phyloP scores from a whole-genome alignment of 2,797 vertebrate species.

The Protosalanx chinensis region DNA sequence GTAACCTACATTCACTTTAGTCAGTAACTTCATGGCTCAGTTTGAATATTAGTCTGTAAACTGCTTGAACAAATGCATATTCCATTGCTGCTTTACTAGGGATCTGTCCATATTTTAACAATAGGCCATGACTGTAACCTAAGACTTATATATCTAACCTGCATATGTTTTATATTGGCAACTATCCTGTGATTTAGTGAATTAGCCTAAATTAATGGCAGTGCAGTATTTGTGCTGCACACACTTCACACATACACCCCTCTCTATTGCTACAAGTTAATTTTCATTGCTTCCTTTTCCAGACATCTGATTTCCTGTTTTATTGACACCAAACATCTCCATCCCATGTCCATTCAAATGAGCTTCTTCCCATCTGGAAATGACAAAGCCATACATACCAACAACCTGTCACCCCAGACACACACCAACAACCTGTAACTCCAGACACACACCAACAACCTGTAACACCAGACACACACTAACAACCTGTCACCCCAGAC shows the following conservation, averaged over 20 bases:
- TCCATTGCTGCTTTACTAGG: constrained; percentile 59
- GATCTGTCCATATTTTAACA: constrained; percentile 62
- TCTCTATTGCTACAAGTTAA: constrained; percentile 73
- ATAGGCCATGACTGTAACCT: constrained; percentile 64
- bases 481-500: constrained; percentile 58
- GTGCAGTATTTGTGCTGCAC: constrained; percentile 76
- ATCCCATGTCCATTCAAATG: constrained; percentile 40
- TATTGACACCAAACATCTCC: constrained; percentile 40
- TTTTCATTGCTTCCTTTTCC: constrained; percentile 65
- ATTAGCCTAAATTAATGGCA: constrained; percentile 72
- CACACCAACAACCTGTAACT: constrained; percentile 60
- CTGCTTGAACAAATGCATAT: constrained; percentile 69
- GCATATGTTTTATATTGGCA: constrained; percentile 74
- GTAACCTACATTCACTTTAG: constrained; percentile 74
- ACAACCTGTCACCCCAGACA: constrained; percentile 58
- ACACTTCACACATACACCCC: constrained; percentile 56
- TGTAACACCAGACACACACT: constrained; percentile 51
- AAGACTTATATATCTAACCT: constrained; percentile 67
- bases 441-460: constrained; percentile 60
- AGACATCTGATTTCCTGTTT: constrained; percentile 56
- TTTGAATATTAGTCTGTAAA: constrained; percentile 75
- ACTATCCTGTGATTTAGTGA: constrained; percentile 69
- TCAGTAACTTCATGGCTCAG: constrained; percentile 75
- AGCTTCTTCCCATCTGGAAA: constrained; percentile 22
- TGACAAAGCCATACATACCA: constrained; percentile 40